These are phyloP conservation scores for Liasis olivaceus DNA, from an alignment of 2,797 vertebrate genomes.

Conservation along the genomic window DNA sequence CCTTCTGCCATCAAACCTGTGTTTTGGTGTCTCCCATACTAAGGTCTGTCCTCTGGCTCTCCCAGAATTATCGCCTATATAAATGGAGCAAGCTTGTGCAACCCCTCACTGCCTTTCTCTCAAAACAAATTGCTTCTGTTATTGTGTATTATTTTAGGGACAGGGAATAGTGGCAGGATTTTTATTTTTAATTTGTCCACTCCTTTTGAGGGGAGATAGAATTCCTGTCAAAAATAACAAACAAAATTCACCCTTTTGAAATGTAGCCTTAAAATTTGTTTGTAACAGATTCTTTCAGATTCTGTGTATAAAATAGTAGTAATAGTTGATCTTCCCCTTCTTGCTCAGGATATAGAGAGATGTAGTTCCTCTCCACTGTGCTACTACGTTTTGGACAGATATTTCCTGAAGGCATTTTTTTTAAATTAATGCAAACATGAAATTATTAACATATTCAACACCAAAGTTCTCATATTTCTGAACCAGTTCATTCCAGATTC, in stretches of 20 bases:
- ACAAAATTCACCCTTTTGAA: neutral
- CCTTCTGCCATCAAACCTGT: conserved; percentile 35
- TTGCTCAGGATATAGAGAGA: neutral
- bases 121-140: neutral
- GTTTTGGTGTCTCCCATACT: neutral
- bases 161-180: neutral
- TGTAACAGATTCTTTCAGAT: neutral
- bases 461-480: neutral
- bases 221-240: neutral
- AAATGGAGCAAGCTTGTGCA: conserved; percentile 11
- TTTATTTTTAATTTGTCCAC: neutral
- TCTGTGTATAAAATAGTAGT: neutral
- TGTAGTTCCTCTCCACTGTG: conserved; percentile 9
- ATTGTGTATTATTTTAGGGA: conserved; percentile 23
- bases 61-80: conserved; percentile 14
- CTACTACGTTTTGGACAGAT: conserved; percentile 13
- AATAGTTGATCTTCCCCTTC: neutral
- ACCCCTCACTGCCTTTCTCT: neutral
- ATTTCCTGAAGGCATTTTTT: neutral
- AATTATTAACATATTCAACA: conserved; percentile 18
- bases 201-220: neutral
- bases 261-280: conserved; percentile 30
- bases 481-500: neutral
- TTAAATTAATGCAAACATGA: neutral
- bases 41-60: conserved; percentile 29